Evolutionary conservation across 2,888 invertebrate genomes (phyloP).

Genomic region (Thalpophila matura): DNA sequence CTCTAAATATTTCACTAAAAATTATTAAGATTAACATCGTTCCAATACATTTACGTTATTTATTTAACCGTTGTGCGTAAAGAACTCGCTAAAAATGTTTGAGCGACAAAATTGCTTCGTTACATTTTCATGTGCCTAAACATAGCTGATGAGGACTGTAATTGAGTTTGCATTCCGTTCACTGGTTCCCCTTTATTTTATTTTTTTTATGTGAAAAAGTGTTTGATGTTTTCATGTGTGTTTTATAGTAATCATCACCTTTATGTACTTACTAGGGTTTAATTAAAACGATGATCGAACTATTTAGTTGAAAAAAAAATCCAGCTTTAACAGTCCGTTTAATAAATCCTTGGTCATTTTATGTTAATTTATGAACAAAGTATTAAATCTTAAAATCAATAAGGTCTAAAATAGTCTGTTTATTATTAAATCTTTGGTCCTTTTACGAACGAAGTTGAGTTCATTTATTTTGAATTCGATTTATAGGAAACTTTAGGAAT

Average conservation of each 20-base stretch:
- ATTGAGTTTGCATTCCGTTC: conserved; percentile 53
- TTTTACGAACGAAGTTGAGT: too few species aligned
- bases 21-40: conserved; percentile 21
- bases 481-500: too few species aligned
- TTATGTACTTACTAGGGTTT: neutral
- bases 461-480: too few species aligned
- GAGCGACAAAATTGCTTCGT: conserved; percentile 57
- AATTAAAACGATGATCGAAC: too few species aligned
- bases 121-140: conserved; percentile 56
- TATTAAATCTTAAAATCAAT: too few species aligned
- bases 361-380: too few species aligned
- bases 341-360: too few species aligned
- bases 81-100: conserved; percentile 53
- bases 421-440: too few species aligned
- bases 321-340: too few species aligned
- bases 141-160: conserved; percentile 50
- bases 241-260: neutral
- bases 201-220: conserved; percentile 18
- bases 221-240: conserved; percentile 1
- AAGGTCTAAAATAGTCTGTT: too few species aligned
- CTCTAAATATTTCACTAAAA: conserved; percentile 12
- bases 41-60: conserved; percentile 35
- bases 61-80: conserved; percentile 11
- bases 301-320: too few species aligned
- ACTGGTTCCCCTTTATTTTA: conserved; percentile 24